Percentiles rank a stretch among this genome's conserved stretches.
Evolutionary conservation across 2,113 vertebrate genomes (phyloP).

Genomic region (Bagarius yarrelli): DNA sequence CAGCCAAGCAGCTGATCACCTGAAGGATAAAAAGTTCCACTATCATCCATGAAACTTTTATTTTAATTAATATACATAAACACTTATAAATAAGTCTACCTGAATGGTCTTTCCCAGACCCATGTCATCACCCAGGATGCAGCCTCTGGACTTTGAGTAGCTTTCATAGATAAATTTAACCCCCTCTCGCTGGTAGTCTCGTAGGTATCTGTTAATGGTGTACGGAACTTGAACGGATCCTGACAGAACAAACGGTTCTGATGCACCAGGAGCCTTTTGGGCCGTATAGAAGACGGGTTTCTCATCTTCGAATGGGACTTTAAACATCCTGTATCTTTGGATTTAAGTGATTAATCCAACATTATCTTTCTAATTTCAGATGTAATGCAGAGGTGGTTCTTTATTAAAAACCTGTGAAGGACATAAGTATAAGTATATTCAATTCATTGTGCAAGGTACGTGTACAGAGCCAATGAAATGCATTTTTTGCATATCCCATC

Average conservation of each 20-base stretch:
- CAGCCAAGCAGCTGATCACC: slow-evolving; percentile 94
- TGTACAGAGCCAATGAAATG: too few relatives aligned
- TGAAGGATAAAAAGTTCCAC: slow-evolving; percentile 53
- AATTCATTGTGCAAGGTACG: too few relatives aligned
- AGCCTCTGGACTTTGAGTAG: slow-evolving; percentile 78
- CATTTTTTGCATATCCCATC: too few relatives aligned
- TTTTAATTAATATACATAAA: background rate
- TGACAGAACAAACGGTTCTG: slow-evolving; percentile 74
- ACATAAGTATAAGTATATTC: background rate
- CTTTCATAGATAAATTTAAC: slow-evolving; percentile 82
- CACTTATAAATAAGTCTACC: slow-evolving; percentile 66
- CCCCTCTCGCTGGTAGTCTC: slow-evolving; percentile 93
- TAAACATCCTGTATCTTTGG: slow-evolving; percentile 63
- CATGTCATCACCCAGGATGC: slow-evolving; percentile 97
- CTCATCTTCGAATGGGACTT: slow-evolving; percentile 65
- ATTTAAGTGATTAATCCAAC: slow-evolving; percentile 35
- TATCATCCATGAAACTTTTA: background rate
- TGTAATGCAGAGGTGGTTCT: background rate
- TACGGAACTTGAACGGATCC: slow-evolving; percentile 79
- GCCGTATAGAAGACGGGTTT: slow-evolving; percentile 83
- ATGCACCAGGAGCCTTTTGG: slow-evolving; percentile 61
- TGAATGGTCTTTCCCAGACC: slow-evolving; percentile 97
- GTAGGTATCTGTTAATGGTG: slow-evolving; percentile 92
- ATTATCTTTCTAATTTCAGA: slow-evolving; percentile 52
- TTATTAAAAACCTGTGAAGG: background rate